A percentile compares a stretch with the other conserved stretches of the same genome.
Conservation (phyloP, 2,797 vertebrate genomes). For the Crenuchus spilurus region DNA sequence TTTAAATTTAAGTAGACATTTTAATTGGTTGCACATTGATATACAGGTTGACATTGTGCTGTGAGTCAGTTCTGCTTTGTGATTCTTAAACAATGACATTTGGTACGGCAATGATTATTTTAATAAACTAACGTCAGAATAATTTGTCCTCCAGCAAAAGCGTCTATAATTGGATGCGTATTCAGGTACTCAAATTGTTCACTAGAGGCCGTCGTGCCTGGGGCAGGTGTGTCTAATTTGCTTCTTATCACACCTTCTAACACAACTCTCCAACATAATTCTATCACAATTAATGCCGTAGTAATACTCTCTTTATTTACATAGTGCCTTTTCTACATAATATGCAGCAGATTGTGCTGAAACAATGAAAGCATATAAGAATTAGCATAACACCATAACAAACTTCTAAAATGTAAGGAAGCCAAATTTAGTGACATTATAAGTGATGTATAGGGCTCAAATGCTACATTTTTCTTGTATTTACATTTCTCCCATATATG, state of each 20-base stretch:
- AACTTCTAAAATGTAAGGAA: too few relatives aligned
- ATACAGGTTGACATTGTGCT: background rate
- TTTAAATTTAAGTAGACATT: slow-evolving; percentile 7
- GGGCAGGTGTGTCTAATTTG: slow-evolving; percentile 33
- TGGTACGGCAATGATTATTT: slow-evolving; percentile 4
- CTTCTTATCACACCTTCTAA: background rate
- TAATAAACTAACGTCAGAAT: slow-evolving; percentile 18
- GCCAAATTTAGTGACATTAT: too few relatives aligned
- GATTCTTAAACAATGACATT: slow-evolving; percentile 25
- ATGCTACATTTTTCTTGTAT: too few relatives aligned
- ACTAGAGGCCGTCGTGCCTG: slow-evolving; percentile 13
- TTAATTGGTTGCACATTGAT: slow-evolving; percentile 11
- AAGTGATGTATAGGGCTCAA: too few relatives aligned
- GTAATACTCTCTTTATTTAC: too few relatives aligned
- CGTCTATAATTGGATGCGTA: slow-evolving; percentile 25
- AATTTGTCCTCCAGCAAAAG: slow-evolving; percentile 30
- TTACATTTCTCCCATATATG: too few relatives aligned
- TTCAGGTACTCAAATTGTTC: slow-evolving; percentile 22
- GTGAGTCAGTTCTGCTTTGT: slow-evolving; percentile 20
- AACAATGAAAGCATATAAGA: too few relatives aligned
- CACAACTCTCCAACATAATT: background rate
- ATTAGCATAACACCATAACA: too few relatives aligned
- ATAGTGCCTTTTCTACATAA: too few relatives aligned
- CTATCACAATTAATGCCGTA: too few relatives aligned
- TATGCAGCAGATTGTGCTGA: too few relatives aligned